Base-by-base conservation (phyloP, 2,113 vertebrate genomes). In the Myiagra hebetior region DNA sequence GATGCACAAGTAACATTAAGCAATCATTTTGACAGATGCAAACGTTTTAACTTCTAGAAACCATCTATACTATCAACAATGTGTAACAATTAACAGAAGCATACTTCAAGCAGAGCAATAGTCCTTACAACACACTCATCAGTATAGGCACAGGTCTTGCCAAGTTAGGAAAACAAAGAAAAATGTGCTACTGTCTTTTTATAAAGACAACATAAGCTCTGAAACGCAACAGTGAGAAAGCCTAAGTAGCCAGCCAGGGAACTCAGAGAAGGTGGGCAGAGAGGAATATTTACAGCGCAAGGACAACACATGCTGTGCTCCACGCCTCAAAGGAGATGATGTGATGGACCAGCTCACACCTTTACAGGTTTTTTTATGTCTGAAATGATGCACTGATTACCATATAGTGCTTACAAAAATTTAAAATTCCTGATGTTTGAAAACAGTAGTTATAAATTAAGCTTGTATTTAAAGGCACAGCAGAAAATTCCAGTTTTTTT, bases 351-450 rank as follows among this genome's bases (percentile, higher is more conserved):
- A 64, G 30, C 3, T 87, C 63, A 81, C 59, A 42, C 0, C 1
- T 50, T 69, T 16, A 41, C 0, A 1, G 1, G 22, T 8, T 28
- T 26, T 57, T 39, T 59, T 2, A 60, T 3, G 21, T 50, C n/a
- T 39, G n/a, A 72, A 75, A 85, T 14, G 2, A 56, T 26, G 23
- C 15, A 72, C 0, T 53, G 39, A 67, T 62, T 57, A 67, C 14
- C 22, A 72, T 15, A 49, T 3, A 55, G 2, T 44, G 15, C 35
- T 88, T 41, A 5, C 3, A 73, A 18, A 20, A 57, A 37, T 16
- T 79, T 60, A 20, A 59, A 93, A 52, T 50, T 75, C 13, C 56
- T 37, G 13, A 64, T 4, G 24, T 59, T 49, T 67, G 35, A 89
- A 85, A 87, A 77, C 2, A 55, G 20, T 42, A 62, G 13, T 15